A percentile compares a stretch with the other conserved stretches of the same genome.
These are phyloP conservation scores for Dicaeum eximium DNA, from an alignment of 2,113 vertebrate genomes.

Conservation along the genomic window DNA sequence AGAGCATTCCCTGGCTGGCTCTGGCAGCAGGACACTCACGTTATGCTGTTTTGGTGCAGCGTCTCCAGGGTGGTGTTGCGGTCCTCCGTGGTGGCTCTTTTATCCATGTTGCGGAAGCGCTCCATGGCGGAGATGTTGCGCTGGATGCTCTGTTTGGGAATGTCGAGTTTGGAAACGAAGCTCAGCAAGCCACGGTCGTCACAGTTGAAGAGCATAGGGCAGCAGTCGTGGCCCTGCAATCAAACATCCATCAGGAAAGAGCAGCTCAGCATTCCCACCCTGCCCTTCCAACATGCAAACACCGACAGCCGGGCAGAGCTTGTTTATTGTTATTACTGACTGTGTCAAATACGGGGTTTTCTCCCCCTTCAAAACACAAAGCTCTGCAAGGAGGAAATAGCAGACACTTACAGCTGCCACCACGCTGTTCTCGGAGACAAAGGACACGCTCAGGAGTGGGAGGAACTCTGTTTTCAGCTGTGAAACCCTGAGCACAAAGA, in stretches of 20 bases:
- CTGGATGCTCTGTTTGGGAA: slow-evolving; percentile 97
- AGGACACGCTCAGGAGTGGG: slow-evolving; percentile 93
- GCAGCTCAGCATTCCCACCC: background rate
- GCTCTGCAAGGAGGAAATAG: background rate
- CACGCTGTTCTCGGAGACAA: slow-evolving; percentile 95
- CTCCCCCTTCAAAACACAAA: background rate
- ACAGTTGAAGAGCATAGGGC: slow-evolving; percentile 95
- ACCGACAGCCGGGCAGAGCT: background rate
- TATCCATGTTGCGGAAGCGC: slow-evolving; percentile 99
- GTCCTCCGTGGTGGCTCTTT: slow-evolving; percentile 94
- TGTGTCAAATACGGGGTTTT: background rate
- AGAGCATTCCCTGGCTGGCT: accelerated
- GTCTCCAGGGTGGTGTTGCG: slow-evolving; percentile 96
- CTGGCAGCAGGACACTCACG: slow-evolving; percentile 72
- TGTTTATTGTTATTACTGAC: background rate
- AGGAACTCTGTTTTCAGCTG: slow-evolving; percentile 98
- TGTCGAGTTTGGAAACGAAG: slow-evolving; percentile 94
- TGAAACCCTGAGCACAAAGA: slow-evolving; percentile 82
- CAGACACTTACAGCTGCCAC: slow-evolving; percentile 90
- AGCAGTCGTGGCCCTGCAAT: slow-evolving; percentile 95
- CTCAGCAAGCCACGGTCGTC: slow-evolving; percentile 89
- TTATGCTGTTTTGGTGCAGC: slow-evolving; percentile 98
- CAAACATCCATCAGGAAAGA: background rate
- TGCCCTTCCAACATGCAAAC: background rate
- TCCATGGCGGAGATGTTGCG: slow-evolving; percentile 99